These are phyloP conservation scores for Caenorhabditis inopinata DNA, from an alignment of 1,140 invertebrate genomes.

Conservation along the genomic window DNA sequence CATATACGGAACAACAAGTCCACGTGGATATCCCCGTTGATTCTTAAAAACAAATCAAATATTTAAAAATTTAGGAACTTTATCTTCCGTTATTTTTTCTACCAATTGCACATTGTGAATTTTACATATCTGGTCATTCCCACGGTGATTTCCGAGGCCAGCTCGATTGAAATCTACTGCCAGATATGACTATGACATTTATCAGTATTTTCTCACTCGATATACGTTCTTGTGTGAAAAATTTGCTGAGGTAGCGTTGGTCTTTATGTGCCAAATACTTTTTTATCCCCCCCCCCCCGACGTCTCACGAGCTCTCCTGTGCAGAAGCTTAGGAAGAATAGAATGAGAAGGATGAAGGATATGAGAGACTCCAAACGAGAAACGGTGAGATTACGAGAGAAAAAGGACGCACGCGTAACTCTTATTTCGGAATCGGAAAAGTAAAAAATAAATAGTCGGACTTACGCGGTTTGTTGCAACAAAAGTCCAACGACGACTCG, in stretches of 20 bases:
- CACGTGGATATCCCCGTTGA: constrained; percentile 25
- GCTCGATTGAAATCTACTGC: neutral
- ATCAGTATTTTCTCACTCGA: neutral
- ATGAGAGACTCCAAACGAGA: no score
- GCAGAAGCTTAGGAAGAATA: neutral
- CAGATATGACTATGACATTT: neutral
- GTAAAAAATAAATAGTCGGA: no score
- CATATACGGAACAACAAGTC: constrained; percentile 37
- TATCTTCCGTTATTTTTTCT: no score
- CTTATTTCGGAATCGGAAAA: no score
- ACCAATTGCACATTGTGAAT: no score
- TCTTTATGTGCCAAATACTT: neutral
- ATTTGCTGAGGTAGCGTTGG: neutral
- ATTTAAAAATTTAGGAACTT: neutral
- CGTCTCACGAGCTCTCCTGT: neutral
- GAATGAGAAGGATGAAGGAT: no score
- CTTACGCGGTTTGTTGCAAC: constrained; percentile 35
- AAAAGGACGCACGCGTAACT: no score
- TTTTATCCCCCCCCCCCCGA: neutral
- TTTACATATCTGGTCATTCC: no score
- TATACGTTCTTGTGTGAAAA: neutral
- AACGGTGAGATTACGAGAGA: no score
- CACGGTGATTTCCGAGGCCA: neutral
- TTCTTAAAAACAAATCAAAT: no score
- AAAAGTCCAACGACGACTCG: constrained; percentile 44